Evolutionary conservation across 2,888 invertebrate species (phyloP).

Genomic region (Eulithis testata): DNA sequence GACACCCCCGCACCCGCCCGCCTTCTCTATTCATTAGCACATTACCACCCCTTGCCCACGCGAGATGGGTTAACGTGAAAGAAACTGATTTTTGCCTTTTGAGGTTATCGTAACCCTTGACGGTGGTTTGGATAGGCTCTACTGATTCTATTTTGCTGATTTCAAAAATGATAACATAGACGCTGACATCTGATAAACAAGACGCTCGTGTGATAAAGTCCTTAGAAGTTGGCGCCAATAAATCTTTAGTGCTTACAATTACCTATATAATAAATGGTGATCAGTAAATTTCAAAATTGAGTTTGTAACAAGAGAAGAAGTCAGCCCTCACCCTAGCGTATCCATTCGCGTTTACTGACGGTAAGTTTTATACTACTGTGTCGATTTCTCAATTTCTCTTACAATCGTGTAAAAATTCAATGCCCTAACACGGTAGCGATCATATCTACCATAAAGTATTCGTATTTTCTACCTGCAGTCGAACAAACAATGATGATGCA

Average conservation of each 20-base stretch:
- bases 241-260: no score
- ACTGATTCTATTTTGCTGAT: not conserved
- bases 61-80: conserved; percentile 62
- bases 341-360: not conserved
- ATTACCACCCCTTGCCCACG: conserved; percentile 78
- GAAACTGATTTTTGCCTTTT: conserved; percentile 75
- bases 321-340: not conserved
- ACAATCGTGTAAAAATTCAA: no score
- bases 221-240: not conserved
- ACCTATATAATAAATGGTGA: not conserved
- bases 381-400: no score
- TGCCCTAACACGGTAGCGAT: no score
- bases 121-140: conserved; percentile 23
- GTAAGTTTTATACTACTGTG: no score
- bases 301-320: not conserved
- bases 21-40: conserved; percentile 78
- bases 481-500: no score
- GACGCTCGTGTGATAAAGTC: not conserved
- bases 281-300: not conserved
- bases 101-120: conserved; percentile 49
- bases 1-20: conserved; percentile 44
- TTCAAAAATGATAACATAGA: not conserved
- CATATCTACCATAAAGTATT: no score
- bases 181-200: not conserved
- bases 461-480: no score